phyloP scores from a whole-genome alignment of 2,888 invertebrate genomes.

The Meandrusa payeni region DNA sequence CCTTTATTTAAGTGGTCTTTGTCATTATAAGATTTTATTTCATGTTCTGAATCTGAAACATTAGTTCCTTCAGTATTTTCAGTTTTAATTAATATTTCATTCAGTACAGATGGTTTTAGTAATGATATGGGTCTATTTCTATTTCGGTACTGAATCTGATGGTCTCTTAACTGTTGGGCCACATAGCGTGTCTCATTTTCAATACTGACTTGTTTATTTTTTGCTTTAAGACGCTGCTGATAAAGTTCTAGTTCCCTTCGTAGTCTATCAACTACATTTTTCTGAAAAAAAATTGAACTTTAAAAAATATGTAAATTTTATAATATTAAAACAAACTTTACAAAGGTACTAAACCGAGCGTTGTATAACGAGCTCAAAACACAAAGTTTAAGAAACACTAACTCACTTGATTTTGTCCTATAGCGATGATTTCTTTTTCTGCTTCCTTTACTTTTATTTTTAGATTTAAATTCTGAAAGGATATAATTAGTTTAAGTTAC shows the following conservation, averaged over 20 bases:
- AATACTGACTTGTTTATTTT: conserved; percentile 64
- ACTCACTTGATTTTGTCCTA: conserved; percentile 82
- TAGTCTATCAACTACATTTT: conserved; percentile 78
- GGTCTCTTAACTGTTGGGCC: conserved; percentile 69
- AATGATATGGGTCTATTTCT: conserved; percentile 62
- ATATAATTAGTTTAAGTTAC: conserved; percentile 25
- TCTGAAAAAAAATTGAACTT: conserved; percentile 54
- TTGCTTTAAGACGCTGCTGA: conserved; percentile 67
- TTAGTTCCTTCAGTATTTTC: conserved; percentile 54
- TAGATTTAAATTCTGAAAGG: conserved; percentile 74
- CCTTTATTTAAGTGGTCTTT: conserved; percentile 64
- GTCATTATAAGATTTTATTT: conserved; percentile 52
- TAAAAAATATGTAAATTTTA: background rate
- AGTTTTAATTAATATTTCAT: conserved; percentile 67
- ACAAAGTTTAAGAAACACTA: background rate
- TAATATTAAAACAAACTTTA: background rate
- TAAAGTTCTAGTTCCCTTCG: conserved; percentile 79
- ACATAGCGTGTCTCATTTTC: conserved; percentile 69
- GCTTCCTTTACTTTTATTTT: conserved; percentile 80
- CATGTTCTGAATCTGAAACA: conserved; percentile 64
- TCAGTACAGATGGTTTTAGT: conserved; percentile 69
- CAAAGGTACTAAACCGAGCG: conserved; percentile 5
- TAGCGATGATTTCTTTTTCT: conserved; percentile 79
- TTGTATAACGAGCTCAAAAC: no score
- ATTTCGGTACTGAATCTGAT: conserved; percentile 58